Percentiles rank a stretch among this genome's conserved stretches.
phyloP scores from a whole-genome alignment of 1,140 invertebrate species.

The Lepidurus couesii region DNA sequence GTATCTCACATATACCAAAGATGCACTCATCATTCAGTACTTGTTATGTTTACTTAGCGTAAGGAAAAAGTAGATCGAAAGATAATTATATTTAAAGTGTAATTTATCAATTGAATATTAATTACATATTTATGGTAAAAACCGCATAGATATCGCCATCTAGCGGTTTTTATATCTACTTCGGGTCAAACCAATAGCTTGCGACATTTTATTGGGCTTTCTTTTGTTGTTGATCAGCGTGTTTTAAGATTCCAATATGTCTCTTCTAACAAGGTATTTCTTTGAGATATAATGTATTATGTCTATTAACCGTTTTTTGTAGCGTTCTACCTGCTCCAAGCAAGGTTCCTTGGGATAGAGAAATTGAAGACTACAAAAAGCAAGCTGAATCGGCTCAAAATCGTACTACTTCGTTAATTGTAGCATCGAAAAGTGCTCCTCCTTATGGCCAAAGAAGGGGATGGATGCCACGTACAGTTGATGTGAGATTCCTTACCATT shows the following conservation, averaged over 20 bases:
- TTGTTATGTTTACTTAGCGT: too few species aligned
- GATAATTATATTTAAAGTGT: too few species aligned
- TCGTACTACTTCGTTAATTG: constrained; percentile 63
- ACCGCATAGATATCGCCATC: neutral
- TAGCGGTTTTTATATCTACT: neutral
- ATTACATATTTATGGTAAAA: too few species aligned
- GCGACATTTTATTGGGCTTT: neutral
- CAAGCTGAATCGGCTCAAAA: constrained; percentile 47
- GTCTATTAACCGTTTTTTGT: constrained; percentile 36
- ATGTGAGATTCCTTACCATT: constrained; percentile 55
- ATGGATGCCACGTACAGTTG: constrained; percentile 81
- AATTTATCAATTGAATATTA: too few species aligned
- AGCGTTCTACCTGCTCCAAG: constrained; percentile 76
- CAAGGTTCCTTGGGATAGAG: constrained; percentile 77
- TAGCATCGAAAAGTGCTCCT: constrained; percentile 77
- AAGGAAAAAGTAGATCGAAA: too few species aligned
- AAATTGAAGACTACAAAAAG: constrained; percentile 68
- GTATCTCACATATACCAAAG: too few species aligned
- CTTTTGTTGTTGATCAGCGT: neutral
- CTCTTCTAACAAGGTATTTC: neutral
- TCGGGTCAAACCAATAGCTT: neutral
- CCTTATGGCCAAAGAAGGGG: constrained; percentile 93
- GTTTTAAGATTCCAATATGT: neutral
- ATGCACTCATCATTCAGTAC: too few species aligned
- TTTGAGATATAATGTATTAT: neutral